These are phyloP conservation scores for Apodemus agrarius DNA, from an alignment of 2,797 vertebrate species.

Conservation along the genomic window DNA sequence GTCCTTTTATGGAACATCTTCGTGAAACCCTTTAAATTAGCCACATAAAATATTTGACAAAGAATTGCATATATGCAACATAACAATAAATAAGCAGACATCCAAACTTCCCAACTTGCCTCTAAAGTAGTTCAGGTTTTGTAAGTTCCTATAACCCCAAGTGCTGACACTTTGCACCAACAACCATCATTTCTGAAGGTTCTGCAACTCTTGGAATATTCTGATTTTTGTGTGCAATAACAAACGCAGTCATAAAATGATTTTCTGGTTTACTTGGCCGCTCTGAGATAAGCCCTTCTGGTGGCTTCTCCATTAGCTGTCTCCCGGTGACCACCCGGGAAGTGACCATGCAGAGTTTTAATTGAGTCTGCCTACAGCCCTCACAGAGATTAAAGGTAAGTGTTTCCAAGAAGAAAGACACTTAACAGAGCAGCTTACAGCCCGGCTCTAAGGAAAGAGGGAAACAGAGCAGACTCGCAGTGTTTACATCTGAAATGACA, in stretches of 20 bases:
- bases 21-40: constrained; percentile 18
- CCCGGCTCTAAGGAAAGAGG: constrained; percentile 3
- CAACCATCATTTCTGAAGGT: background rate
- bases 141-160: constrained; percentile 4
- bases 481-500: constrained; percentile 1
- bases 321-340: constrained; percentile 6
- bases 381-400: constrained; percentile 69
- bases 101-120: background rate
- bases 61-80: background rate
- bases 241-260: constrained; percentile 33
- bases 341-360: constrained; percentile 44
- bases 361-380: constrained; percentile 59
- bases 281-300: constrained; percentile 19
- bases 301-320: constrained; percentile 7
- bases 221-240: background rate
- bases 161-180: background rate
- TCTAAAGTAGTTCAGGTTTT: constrained; percentile 16
- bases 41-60: constrained; percentile 39
- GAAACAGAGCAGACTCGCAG: background rate
- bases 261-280: constrained; percentile 54
- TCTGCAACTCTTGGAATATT: background rate
- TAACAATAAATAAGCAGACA: background rate
- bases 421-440: constrained; percentile 44
- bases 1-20: constrained; percentile 4
- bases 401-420: constrained; percentile 62